These are phyloP conservation scores for Chelonia mydas DNA, from an alignment of 2,797 vertebrate genomes.

Conservation along the genomic window DNA sequence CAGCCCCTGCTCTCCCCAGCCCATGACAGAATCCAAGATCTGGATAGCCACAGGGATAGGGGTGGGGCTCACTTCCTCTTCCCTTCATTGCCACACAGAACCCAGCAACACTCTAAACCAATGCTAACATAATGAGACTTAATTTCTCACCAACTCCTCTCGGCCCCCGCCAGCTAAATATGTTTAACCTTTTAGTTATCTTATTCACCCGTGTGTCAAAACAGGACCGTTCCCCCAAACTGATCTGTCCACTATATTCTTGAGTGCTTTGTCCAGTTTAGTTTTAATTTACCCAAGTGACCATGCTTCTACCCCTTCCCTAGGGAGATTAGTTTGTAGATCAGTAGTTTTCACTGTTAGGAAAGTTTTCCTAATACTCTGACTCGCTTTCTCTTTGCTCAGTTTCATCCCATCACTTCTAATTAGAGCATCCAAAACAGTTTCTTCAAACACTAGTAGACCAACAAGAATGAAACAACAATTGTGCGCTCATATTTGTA, in stretches of 20 bases:
- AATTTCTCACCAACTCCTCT: not conserved
- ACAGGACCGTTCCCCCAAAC: not conserved
- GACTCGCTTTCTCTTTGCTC: not conserved
- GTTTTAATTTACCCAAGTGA: not conserved
- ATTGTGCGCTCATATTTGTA: not conserved
- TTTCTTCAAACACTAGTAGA: not conserved
- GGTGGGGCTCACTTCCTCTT: not conserved
- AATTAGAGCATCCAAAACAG: not conserved
- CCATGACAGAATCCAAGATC: not conserved
- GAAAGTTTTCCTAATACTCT: not conserved
- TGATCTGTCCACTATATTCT: not conserved
- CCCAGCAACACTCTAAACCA: not conserved
- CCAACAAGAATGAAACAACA: not conserved
- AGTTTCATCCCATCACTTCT: not conserved
- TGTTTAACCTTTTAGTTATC: not conserved
- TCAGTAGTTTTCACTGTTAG: not conserved
- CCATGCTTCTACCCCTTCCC: not conserved
- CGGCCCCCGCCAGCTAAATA: not conserved
- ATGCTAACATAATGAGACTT: not conserved
- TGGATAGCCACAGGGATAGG: fast-evolving
- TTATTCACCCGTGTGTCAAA: not conserved
- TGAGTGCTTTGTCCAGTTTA: not conserved
- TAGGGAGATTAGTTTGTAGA: not conserved
- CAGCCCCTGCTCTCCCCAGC: not conserved
- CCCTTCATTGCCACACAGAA: fast-evolving